These are phyloP conservation scores for Hypolimnas misippus DNA, from an alignment of 2,888 invertebrate genomes.

Conservation along the genomic window DNA sequence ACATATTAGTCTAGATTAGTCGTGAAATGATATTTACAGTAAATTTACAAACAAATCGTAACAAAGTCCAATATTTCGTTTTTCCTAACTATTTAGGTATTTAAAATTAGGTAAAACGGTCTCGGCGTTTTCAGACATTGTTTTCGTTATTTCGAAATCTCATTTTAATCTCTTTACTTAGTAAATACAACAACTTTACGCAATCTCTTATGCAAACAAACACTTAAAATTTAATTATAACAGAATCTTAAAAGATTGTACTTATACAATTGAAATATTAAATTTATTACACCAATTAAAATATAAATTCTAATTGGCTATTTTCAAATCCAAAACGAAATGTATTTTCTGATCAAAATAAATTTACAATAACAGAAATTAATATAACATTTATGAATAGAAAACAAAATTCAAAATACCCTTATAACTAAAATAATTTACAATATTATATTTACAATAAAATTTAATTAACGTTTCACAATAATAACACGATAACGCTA, in stretches of 20 bases:
- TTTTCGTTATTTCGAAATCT: constrained; percentile 18
- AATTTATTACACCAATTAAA: too few relatives aligned
- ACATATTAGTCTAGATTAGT: constrained; percentile 42
- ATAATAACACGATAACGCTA: constrained; percentile 1
- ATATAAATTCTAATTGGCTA: too few relatives aligned
- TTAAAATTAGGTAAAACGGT: constrained; percentile 45
- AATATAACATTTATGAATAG: too few relatives aligned
- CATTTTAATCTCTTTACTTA: constrained; percentile 13
- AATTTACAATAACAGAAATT: too few relatives aligned
- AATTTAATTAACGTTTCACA: not conserved
- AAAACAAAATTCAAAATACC: not conserved
- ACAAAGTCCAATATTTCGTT: constrained; percentile 55
- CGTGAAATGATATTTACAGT: constrained; percentile 55
- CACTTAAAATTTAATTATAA: not conserved
- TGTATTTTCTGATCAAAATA: too few relatives aligned
- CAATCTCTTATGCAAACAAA: not conserved
- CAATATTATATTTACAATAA: constrained; percentile 13
- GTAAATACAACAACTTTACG: not conserved
- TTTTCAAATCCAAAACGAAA: too few relatives aligned
- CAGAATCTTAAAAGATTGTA: not conserved
- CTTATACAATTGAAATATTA: not conserved
- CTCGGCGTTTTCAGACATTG: constrained; percentile 40
- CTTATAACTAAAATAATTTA: not conserved
- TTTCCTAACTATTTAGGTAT: constrained; percentile 56
- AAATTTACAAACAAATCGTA: constrained; percentile 56